phyloP scores from a whole-genome alignment of 2,888 invertebrate species.

The Copidosoma aretas region DNA sequence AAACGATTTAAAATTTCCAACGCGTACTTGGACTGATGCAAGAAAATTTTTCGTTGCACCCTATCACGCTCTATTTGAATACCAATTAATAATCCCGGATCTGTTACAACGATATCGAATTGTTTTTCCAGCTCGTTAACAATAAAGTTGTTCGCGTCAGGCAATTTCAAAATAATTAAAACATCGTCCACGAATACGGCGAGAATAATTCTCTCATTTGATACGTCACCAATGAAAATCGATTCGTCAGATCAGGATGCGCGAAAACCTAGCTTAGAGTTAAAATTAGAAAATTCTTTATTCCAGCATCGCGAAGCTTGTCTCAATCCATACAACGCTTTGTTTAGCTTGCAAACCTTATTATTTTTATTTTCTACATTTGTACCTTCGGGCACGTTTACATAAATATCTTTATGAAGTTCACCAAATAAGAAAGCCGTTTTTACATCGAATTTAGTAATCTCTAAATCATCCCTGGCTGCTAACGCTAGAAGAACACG shows the following conservation, averaged over 20 bases:
- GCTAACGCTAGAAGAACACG: not conserved
- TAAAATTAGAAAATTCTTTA: slow-evolving; percentile 2
- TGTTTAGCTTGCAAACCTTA: slow-evolving; percentile 3
- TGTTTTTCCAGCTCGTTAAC: not conserved
- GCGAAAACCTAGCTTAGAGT: not conserved
- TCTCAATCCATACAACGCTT: slow-evolving; percentile 6
- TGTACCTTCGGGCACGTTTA: not conserved
- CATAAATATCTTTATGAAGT: slow-evolving; percentile 12
- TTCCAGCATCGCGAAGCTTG: slow-evolving; percentile 17
- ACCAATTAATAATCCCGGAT: slow-evolving; percentile 1
- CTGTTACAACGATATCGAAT: not conserved
- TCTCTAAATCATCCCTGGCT: not conserved
- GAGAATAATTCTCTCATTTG: not conserved
- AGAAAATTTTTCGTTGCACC: not conserved
- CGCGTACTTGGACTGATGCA: slow-evolving; percentile 5
- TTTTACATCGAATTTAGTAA: slow-evolving; percentile 18
- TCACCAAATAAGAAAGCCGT: slow-evolving; percentile 10
- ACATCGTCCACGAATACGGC: slow-evolving; percentile 6
- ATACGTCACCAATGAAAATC: not conserved
- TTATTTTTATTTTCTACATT: not conserved
- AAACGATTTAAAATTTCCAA: not conserved
- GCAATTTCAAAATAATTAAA: slow-evolving; percentile 30
- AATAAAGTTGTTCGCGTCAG: not conserved
- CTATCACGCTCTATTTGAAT: slow-evolving; percentile 9
- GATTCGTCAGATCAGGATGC: not conserved